Evolutionary conservation across 1,140 invertebrate species (phyloP).

Genomic region (Melipona quadrifasciata): DNA sequence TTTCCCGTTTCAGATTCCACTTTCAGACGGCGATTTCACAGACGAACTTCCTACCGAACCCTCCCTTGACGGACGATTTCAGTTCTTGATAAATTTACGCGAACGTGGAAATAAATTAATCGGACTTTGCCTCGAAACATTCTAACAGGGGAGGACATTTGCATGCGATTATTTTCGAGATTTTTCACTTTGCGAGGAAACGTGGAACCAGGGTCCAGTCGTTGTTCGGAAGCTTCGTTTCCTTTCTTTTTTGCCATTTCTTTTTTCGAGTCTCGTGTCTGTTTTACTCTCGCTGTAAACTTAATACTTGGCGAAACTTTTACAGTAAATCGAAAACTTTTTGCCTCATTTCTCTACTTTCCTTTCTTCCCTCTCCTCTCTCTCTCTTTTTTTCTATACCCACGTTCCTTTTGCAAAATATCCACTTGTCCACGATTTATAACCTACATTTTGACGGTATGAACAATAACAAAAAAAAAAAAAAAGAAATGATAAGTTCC

Average conservation of each 20-base stretch:
- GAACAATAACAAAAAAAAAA: neutral
- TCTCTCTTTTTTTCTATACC: neutral
- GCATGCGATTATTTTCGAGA: too few relatives aligned
- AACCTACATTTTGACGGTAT: too few relatives aligned
- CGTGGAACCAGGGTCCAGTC: neutral
- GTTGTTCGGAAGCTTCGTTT: neutral
- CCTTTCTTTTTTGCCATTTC: neutral
- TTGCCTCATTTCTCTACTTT: neutral
- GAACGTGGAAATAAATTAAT: too few relatives aligned
- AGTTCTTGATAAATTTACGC: too few relatives aligned
- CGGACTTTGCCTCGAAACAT: too few relatives aligned
- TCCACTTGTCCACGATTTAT: slow-evolving; percentile 42
- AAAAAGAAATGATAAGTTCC: neutral
- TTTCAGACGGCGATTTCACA: neutral
- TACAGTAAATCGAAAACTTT: slow-evolving; percentile 13
- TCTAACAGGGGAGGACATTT: too few relatives aligned
- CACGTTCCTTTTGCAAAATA: slow-evolving; percentile 12
- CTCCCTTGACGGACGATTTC: too few relatives aligned
- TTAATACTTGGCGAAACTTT: slow-evolving; percentile 17
- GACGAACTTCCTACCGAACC: neutral
- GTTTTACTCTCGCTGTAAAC: slow-evolving; percentile 14
- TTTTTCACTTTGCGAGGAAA: neutral
- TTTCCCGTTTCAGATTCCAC: neutral
- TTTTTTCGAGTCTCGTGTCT: neutral
- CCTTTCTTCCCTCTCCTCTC: neutral